Percentiles rank a stretch among this genome's conserved stretches.
These are phyloP conservation scores for Pasiphila rectangulata DNA, from an alignment of 2,888 invertebrate species.

Conservation along the genomic window DNA sequence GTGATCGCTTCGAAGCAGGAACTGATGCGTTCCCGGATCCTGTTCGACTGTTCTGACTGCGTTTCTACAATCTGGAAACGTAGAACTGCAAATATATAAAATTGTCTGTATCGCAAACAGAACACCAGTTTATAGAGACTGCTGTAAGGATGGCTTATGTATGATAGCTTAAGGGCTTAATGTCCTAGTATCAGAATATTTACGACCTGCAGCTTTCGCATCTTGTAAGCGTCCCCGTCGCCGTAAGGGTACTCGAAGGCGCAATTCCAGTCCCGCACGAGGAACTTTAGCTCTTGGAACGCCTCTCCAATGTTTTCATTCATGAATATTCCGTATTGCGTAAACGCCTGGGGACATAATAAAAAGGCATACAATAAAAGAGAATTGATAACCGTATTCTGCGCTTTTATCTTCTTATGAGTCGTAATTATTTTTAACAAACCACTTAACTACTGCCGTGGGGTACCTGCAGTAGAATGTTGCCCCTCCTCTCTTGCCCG, in stretches of 20 bases:
- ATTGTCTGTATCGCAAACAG: too few species aligned
- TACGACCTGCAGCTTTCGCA: constrained; percentile 8
- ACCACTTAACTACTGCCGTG: too few species aligned
- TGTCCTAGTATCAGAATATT: background rate
- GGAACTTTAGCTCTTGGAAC: constrained; percentile 89
- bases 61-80: constrained; percentile 7
- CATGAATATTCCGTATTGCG: constrained; percentile 93
- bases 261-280: constrained; percentile 95
- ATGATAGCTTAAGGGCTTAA: background rate
- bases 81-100: too few species aligned
- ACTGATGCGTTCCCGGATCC: constrained; percentile 13
- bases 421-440: background rate
- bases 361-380: background rate
- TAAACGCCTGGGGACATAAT: constrained; percentile 78
- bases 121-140: too few species aligned
- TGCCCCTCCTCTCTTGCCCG: too few species aligned
- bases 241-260: constrained; percentile 89
- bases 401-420: background rate
- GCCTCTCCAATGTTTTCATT: constrained; percentile 82
- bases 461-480: too few species aligned
- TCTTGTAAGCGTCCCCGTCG: constrained; percentile 5
- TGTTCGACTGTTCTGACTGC: constrained; percentile 12
- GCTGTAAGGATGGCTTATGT: too few species aligned
- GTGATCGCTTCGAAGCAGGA: constrained; percentile 16
- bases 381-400: too few species aligned